These are phyloP conservation scores for Chrysodeixis includens DNA, from an alignment of 2,888 invertebrate genomes.

Conservation along the genomic window DNA sequence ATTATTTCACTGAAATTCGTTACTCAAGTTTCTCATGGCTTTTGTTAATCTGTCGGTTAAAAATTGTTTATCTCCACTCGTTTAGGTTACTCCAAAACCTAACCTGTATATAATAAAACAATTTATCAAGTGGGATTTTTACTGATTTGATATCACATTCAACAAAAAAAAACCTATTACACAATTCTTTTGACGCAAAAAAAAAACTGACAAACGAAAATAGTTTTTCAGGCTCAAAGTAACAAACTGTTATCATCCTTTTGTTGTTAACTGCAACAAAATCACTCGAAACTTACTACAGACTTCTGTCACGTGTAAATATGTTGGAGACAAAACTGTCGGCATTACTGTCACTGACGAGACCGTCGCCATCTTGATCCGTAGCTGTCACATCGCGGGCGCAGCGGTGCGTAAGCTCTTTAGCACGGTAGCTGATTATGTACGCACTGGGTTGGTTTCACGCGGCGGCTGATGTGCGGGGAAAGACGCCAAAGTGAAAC, in stretches of 20 bases:
- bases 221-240: neutral
- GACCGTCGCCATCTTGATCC: slow-evolving; percentile 31
- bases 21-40: no score
- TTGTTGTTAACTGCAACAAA: neutral
- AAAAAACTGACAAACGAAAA: no score
- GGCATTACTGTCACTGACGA: slow-evolving; percentile 7
- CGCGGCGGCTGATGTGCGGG: neutral
- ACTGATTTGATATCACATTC: no score
- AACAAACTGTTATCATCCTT: neutral
- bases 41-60: no score
- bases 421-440: slow-evolving; percentile 55
- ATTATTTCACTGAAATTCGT: no score
- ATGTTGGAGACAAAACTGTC: slow-evolving; percentile 32
- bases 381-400: slow-evolving; percentile 57
- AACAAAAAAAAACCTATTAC: no score
- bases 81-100: no score
- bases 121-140: no score
- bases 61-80: no score
- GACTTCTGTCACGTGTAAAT: neutral
- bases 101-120: no score
- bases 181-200: no score
- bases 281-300: neutral
- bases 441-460: slow-evolving; percentile 52
- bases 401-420: slow-evolving; percentile 67
- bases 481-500: no score